phyloP scores from a whole-genome alignment of 1,140 invertebrate species.

The Drosophila prosaltans region DNA sequence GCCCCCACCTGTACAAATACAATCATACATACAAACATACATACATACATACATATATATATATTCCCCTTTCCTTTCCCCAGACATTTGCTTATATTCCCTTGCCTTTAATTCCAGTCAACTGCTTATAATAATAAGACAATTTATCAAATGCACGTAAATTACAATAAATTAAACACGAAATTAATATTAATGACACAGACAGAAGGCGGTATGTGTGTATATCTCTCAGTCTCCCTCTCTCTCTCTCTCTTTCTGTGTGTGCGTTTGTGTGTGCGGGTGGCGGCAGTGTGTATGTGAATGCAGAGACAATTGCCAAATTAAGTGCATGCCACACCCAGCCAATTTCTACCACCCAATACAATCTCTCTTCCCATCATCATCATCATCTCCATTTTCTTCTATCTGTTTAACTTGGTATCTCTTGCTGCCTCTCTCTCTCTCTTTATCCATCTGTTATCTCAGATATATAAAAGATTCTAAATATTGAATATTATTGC shows the following conservation, averaged over 20 bases:
- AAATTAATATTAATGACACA: constrained; percentile 79
- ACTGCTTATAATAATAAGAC: constrained; percentile 78
- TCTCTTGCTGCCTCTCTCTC: neutral
- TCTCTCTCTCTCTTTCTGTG: neutral
- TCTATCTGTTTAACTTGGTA: too few relatives aligned
- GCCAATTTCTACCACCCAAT: constrained; percentile 21
- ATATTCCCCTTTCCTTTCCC: neutral
- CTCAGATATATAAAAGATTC: constrained; percentile 58
- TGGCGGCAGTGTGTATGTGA: constrained; percentile 15
- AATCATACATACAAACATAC: neutral
- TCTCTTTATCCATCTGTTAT: constrained; percentile 30
- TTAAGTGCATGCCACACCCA: constrained; percentile 69
- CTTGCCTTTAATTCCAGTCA: constrained; percentile 47
- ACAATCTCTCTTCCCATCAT: neutral
- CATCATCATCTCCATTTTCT: too few relatives aligned
- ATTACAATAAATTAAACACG: constrained; percentile 80
- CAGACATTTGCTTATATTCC: constrained; percentile 5
- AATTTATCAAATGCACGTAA: constrained; percentile 80
- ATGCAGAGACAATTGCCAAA: constrained; percentile 72
- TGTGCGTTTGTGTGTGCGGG: constrained; percentile 7
- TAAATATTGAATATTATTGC: too few relatives aligned
- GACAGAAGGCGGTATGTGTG: constrained; percentile 44
- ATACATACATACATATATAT: neutral
- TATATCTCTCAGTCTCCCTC: too few relatives aligned
- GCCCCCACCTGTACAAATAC: neutral